Evolutionary conservation across 2,797 vertebrate species (phyloP), one percentile per base, ranked within the genome.

Genomic region (Notamacropus eugenii): DNA sequence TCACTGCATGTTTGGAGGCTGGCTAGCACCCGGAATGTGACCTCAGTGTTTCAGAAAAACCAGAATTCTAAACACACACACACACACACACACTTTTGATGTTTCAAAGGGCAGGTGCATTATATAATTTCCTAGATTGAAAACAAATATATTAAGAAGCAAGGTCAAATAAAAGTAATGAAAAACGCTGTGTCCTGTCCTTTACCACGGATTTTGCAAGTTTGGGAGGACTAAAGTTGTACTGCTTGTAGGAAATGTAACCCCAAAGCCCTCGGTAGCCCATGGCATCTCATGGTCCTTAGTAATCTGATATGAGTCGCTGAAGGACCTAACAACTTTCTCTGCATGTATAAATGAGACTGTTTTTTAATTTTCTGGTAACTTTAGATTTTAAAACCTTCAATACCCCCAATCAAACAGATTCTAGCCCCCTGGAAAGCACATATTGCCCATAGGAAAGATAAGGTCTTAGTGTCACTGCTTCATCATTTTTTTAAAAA

Each of bases 281-380:
- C 40, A 4, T 3, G 9, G 74, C 8, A 8, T 93, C 94, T 95
- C 92, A 90, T 92, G 91, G 67, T 94, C 96, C n/a, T 93, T 95
- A 56, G 46, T 59, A 82, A 46, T 57, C n/a, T 2, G 6, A 62
- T 34, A 59, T 92, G 12, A 92, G 57, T 93, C 50, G 50, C 31
- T 82, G 29, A 28, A 10, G 24, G 40, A 90, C n/a, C 31, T 22
- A 90, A 90, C 24, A 16, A 46, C n/a, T 34, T 93, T 55, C 92
- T 46, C 50, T 56, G 24, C 28, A 93, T 31, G 52, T 58, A 52
- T 13, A 50, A 87, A 27, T 50, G 57, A 94, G 94, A 92, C 27
- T 94, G 54, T 46, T 31, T 92, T 95, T 92, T 93, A 46, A 8
- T 96, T 95, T 82, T 91, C 94, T 93, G 56, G 52, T 92, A 90